Evolutionary conservation across 2,113 vertebrate species (phyloP).

Genomic region (Atrichornis clamosus): DNA sequence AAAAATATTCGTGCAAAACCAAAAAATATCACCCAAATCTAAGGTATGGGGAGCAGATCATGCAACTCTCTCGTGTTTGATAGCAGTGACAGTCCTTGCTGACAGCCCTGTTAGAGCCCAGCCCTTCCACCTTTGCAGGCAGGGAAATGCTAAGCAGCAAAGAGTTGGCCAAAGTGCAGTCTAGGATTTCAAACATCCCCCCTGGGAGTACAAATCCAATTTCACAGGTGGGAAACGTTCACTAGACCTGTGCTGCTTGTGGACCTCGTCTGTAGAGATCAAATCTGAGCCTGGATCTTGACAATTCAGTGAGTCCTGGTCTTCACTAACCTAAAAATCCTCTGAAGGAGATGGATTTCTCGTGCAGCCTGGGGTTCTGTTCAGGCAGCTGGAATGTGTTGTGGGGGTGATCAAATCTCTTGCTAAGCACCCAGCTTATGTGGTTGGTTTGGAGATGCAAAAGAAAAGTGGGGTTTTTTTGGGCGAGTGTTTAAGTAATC

Average conservation of each 20-base stretch:
- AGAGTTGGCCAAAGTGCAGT: neutral
- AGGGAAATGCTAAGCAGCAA: neutral
- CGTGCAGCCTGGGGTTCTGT: neutral
- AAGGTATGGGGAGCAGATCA: neutral
- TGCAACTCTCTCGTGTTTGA: neutral
- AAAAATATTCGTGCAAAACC: neutral
- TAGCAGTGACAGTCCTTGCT: neutral
- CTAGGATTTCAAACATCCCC: neutral
- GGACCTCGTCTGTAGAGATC: neutral
- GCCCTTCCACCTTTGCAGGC: neutral
- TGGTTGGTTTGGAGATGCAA: neutral
- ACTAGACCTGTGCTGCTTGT: neutral
- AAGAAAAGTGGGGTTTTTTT: neutral
- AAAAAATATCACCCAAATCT: neutral
- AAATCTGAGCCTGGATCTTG: no score
- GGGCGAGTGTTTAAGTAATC: neutral
- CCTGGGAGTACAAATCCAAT: neutral
- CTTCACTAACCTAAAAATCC: neutral
- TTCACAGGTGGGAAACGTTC: neutral
- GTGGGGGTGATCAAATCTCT: neutral
- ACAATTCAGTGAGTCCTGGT: neutral
- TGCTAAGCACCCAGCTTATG: neutral
- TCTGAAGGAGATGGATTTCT: neutral
- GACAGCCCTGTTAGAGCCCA: neutral
- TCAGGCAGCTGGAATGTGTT: neutral